Evolutionary conservation across 2,113 vertebrate species (phyloP).

Genomic region (Picathartes gymnocephalus): DNA sequence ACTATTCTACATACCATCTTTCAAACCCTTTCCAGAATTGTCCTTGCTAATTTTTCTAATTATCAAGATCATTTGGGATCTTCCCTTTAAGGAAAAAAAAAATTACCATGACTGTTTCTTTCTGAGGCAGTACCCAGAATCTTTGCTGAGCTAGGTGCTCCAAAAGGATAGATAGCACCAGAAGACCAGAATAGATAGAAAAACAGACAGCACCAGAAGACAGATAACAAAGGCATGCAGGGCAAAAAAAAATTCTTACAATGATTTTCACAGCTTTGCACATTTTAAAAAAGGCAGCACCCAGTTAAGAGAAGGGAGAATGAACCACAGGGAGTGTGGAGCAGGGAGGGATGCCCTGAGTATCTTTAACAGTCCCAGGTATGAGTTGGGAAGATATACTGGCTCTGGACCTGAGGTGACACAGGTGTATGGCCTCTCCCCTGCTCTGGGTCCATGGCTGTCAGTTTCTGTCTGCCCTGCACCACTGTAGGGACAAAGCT

Average conservation of each 20-base stretch:
- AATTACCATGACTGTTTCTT: neutral
- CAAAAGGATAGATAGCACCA: neutral
- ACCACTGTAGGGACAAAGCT: neutral
- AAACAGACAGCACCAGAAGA: neutral
- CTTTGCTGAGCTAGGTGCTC: neutral
- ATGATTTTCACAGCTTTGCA: neutral
- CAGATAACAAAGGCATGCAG: neutral
- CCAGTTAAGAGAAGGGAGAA: neutral
- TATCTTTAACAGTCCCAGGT: neutral
- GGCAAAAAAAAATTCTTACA: neutral
- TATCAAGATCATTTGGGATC: slow-evolving; percentile 53
- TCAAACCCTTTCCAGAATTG: slow-evolving; percentile 38
- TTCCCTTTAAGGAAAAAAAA: neutral
- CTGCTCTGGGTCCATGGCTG: rapidly evolving
- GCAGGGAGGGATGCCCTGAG: neutral
- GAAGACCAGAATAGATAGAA: slow-evolving; percentile 5
- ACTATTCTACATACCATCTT: neutral
- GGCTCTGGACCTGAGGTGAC: neutral
- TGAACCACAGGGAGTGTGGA: neutral
- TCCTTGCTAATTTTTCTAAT: slow-evolving; percentile 60
- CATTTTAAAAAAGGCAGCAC: neutral
- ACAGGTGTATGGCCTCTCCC: neutral
- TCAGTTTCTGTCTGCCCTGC: neutral
- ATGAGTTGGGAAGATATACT: rapidly evolving
- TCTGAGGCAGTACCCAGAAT: neutral